Percentiles rank a stretch among this genome's conserved stretches.
phyloP scores from a whole-genome alignment of 2,888 invertebrate species.

The Folsomia manolachei region DNA sequence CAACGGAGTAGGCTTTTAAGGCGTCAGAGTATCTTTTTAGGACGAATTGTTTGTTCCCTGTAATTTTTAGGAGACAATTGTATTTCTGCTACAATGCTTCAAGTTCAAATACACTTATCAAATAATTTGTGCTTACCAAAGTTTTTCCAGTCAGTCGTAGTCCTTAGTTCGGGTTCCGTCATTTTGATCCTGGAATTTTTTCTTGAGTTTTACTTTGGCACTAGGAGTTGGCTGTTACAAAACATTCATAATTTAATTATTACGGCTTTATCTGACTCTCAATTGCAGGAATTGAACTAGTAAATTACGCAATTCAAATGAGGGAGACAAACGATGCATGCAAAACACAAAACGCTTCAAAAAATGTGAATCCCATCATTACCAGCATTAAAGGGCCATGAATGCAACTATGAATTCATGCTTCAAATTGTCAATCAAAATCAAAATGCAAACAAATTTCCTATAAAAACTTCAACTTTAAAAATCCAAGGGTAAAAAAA shows the following conservation, averaged over 20 bases:
- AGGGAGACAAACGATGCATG: not conserved
- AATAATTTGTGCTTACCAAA: too few species aligned
- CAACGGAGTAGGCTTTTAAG: conserved; percentile 9
- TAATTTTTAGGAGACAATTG: too few species aligned
- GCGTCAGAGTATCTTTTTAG: conserved; percentile 12
- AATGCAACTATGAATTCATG: not conserved
- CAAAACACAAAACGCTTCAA: not conserved
- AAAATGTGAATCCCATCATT: not conserved
- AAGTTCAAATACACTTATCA: too few species aligned
- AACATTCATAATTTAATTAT: not conserved
- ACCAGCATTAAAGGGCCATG: not conserved
- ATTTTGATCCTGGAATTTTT: not conserved
- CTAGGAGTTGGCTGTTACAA: not conserved
- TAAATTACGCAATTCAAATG: not conserved
- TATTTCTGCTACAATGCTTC: too few species aligned
- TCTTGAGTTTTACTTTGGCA: not conserved
- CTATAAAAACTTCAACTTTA: not conserved
- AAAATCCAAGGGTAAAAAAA: conserved; percentile 1
- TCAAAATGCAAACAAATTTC: not conserved
- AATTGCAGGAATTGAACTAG: not conserved
- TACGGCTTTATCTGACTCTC: too few species aligned
- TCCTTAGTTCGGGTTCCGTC: not conserved
- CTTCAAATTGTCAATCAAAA: not conserved
- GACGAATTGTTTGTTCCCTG: conserved; percentile 19
- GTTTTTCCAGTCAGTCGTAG: conserved; percentile 12